These are phyloP conservation scores for Microctenopoma stevenorrisi DNA, from an alignment of 2,797 vertebrate genomes.

Conservation along the genomic window DNA sequence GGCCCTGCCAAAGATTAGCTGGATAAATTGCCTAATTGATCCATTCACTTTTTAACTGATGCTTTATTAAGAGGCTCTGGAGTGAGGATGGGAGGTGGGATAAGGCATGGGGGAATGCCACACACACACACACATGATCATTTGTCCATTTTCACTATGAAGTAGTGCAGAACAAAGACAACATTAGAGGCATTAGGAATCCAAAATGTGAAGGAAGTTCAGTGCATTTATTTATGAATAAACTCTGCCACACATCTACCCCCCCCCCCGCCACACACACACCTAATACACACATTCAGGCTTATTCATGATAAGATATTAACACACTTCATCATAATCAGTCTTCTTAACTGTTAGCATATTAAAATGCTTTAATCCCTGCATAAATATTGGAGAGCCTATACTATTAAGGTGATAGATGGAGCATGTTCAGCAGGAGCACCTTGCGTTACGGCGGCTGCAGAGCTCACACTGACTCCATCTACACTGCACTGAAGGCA, in stretches of 20 bases:
- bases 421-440: constrained; percentile 30
- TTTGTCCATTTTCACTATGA: constrained; percentile 19
- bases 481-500: not conserved
- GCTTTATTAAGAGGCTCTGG: constrained; percentile 77
- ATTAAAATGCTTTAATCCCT: constrained; percentile 69
- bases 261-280: constrained; percentile 4
- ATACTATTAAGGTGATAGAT: constrained; percentile 61
- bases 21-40: constrained; percentile 86
- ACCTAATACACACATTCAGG: not conserved
- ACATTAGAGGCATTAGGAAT: constrained; percentile 29
- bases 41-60: constrained; percentile 83
- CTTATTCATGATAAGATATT: constrained; percentile 50
- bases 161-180: constrained; percentile 28
- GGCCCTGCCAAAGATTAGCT: constrained; percentile 77
- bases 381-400: constrained; percentile 62
- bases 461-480: constrained; percentile 10
- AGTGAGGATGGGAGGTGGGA: constrained; percentile 46
- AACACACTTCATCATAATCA: constrained; percentile 67
- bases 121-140: constrained; percentile 25
- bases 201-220: constrained; percentile 25
- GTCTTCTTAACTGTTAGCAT: constrained; percentile 62
- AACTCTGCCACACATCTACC: constrained; percentile 45
- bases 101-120: constrained; percentile 17
- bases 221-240: constrained; percentile 44
- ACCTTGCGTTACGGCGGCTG: constrained; percentile 34